These are phyloP conservation scores for Athalia rosae DNA, from an alignment of 2,888 invertebrate genomes.

Conservation along the genomic window DNA sequence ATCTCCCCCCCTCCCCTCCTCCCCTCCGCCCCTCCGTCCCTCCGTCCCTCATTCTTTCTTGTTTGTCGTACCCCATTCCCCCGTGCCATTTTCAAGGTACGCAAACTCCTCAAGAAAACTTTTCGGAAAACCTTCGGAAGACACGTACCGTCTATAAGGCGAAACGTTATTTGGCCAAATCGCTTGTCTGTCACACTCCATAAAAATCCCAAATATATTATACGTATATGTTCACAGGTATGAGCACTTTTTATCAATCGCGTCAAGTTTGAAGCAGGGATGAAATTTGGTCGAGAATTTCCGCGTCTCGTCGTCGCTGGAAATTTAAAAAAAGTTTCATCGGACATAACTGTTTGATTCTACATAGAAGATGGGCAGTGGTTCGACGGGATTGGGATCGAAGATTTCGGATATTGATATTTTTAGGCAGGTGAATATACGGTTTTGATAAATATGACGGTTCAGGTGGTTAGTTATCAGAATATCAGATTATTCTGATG, in stretches of 20 bases:
- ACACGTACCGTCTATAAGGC: background rate
- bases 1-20: background rate
- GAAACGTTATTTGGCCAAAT: background rate
- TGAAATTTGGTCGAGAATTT: background rate
- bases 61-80: background rate
- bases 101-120: background rate
- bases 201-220: background rate
- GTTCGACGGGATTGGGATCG: background rate
- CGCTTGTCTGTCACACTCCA: background rate
- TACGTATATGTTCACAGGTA: too few relatives aligned
- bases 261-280: background rate
- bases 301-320: background rate
- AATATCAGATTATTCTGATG: conserved; percentile 19
- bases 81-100: background rate
- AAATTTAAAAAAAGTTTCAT: background rate
- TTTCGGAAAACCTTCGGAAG: too few relatives aligned
- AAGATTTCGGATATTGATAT: background rate
- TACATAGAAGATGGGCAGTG: background rate
- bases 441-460: conserved; percentile 18
- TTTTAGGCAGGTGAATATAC: background rate
- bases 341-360: background rate
- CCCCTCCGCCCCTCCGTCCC: background rate
- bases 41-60: background rate
- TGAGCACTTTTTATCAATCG: too few relatives aligned
- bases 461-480: background rate